A percentile compares a stretch with the other conserved stretches of the same genome.
Conservation (phyloP, 2,888 invertebrate genomes). For the Pyrochroa serraticornis region DNA sequence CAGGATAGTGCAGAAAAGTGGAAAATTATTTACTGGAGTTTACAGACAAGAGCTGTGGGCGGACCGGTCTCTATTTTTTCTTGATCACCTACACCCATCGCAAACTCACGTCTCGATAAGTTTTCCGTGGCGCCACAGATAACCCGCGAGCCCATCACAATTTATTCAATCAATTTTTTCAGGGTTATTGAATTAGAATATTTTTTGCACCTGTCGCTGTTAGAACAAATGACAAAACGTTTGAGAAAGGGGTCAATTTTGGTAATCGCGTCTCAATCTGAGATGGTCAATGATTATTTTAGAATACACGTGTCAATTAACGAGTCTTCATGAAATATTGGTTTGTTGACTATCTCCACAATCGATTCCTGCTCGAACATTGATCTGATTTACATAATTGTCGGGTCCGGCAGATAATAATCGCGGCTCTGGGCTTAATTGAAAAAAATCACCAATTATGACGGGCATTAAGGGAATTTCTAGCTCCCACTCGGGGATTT, state of each 20-base stretch:
- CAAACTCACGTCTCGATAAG: constrained; percentile 21
- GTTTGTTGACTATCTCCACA: constrained; percentile 26
- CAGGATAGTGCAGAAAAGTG: constrained; percentile 14
- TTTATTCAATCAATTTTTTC: constrained; percentile 18
- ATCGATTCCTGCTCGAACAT: constrained; percentile 19
- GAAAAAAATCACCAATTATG: constrained; percentile 4
- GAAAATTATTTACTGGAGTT: constrained; percentile 24
- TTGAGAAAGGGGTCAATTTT: constrained; percentile 15
- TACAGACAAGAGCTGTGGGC: constrained; percentile 16
- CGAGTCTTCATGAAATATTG: constrained; percentile 29
- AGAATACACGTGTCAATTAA: constrained; percentile 32
- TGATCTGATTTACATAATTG: constrained; percentile 30
- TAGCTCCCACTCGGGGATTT: constrained; percentile 1
- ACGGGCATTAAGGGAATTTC: no score
- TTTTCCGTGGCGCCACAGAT: constrained; percentile 26
- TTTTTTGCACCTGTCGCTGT: background rate
- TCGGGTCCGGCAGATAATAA: constrained; percentile 13
- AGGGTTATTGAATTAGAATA: constrained; percentile 7
- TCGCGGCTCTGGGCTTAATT: constrained; percentile 11
- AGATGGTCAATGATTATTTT: constrained; percentile 23
- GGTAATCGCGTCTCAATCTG: constrained; percentile 17
- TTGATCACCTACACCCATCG: constrained; percentile 29
- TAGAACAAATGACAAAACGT: constrained; percentile 3
- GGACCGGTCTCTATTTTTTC: constrained; percentile 28
- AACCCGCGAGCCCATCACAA: background rate